These are phyloP conservation scores for Agrochola lota DNA, from an alignment of 2,888 invertebrate genomes.

Conservation along the genomic window DNA sequence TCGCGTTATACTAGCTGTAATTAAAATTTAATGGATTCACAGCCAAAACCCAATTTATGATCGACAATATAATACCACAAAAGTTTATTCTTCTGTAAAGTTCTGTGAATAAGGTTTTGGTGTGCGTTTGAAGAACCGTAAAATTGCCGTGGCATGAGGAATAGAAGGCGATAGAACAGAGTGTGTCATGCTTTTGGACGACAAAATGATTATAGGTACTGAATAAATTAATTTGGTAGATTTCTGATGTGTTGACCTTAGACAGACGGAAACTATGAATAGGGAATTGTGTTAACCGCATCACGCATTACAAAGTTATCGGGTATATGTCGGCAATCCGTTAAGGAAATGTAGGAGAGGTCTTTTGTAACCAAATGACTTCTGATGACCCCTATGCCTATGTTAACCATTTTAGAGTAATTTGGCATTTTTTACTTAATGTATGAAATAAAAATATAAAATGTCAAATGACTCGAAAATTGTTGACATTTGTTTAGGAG, in stretches of 20 bases:
- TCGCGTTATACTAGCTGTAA: slow-evolving; percentile 39
- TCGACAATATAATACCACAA: slow-evolving; percentile 18
- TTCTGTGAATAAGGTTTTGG: slow-evolving; percentile 5
- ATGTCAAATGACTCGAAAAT: too few species aligned
- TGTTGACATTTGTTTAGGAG: too few species aligned
- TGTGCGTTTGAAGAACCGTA: neutral
- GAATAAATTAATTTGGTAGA: neutral
- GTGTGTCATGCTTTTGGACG: neutral
- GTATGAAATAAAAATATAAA: too few species aligned
- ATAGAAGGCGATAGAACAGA: neutral
- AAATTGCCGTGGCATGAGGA: neutral
- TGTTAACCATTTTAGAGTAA: too few species aligned
- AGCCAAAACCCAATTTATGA: slow-evolving; percentile 37
- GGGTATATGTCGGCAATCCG: too few species aligned
- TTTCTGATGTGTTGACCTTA: neutral
- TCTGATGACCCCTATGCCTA: too few species aligned
- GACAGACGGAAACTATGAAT: neutral
- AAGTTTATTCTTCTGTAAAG: slow-evolving; percentile 5
- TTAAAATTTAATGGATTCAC: slow-evolving; percentile 44
- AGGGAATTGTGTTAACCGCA: too few species aligned
- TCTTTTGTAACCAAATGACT: too few species aligned
- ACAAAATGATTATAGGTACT: neutral
- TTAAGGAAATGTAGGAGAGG: too few species aligned
- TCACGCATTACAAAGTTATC: too few species aligned
- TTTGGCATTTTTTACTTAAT: too few species aligned